Evolutionary conservation across 2,888 invertebrate genomes (phyloP), one percentile per base, ranked within the genome.

Genomic region (Oxycera nigricornis): DNA sequence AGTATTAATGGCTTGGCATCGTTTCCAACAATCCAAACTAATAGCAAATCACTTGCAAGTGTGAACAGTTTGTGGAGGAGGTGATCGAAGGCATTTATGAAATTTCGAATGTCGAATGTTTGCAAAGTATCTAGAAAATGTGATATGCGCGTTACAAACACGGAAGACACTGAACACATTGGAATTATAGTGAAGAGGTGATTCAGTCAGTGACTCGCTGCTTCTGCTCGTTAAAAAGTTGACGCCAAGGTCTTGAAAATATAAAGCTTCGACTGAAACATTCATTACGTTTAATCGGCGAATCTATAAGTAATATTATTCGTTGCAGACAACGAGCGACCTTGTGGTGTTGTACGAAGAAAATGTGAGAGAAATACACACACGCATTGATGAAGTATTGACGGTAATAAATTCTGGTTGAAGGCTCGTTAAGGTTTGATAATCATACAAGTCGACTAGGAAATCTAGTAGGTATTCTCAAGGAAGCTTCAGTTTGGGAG

Each of bases 211-310:
- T 35, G 62, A 35, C 35, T 35, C 20, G 62, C 65, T n/a, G 46
- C 59, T 59, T n/a, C 59, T 59, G 20, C 24, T 59, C 62, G 62
- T 20, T 62, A 35, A 20, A 62, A 65, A 70, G 55, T 70, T 70
- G 30, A 68, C 31, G 31, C 22, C 70, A 70, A 70, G 70, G 70
- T 70, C 70, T 22, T 39, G 39, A 7, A 65, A 65, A 65, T 65
- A 65, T 39, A 65, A 9, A 41, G 65, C 65, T 24, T 20, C 6
- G 65, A 24, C 65, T 65, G 11, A 31, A 17, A 39, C 39, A 41
- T 65, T 65, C 39, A 65, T 65, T 65, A 65, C 65, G 20, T 65
- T 65, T 65, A 65, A 65, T 39, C 65, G 41, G 65, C 20, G 65
- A 41, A 41, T 65, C 65, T 65, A 39, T 31, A 62, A 65, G 65